Base-by-base conservation (phyloP, 2,113 vertebrate species). In the Brevimyrus niger region DNA sequence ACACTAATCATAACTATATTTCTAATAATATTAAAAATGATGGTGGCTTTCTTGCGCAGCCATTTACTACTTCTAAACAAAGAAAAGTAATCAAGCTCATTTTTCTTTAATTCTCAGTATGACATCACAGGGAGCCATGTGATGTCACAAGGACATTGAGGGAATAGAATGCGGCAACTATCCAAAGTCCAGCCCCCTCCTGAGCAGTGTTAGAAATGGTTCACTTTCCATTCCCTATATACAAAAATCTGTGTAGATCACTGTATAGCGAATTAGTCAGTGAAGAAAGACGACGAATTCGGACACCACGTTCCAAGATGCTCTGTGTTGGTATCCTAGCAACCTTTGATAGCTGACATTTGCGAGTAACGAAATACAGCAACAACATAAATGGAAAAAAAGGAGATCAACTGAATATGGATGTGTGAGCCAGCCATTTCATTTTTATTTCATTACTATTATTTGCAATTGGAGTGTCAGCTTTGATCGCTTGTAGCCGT, bases 1-100 rank as follows among this genome's bases (percentile, higher is more conserved):
- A 84, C 23, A 53, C 31, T 65, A 87, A 86, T 89, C 83, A 89
- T 27, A 50, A 86, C 55, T 89, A 31, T 42, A 73, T 38, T 38
- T 86, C 35, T 84, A 86, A 50, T 85, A 53, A 69, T 50, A 69
- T 50, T 9, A 58, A 86, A 35, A 69, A 76, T 50, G 3, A 73
- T 23, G 27, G 19, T 27, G 27, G 10, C 48, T 87, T 11, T 27
- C 15, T 53, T 38, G n/a, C 48, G 35, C 4, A 38, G 13, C 44
- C 50, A 35, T 53, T 13, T 31, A 53, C 23, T 31, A 53, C 23
- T 35, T 35, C 6, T 31, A 53, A 53, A 23, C 42, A 44, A 44
- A n/a, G 46, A n/a, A 21, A 9, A 50, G 31, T 86, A 86, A 53
- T 53, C 17, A 31, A 35, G 27, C n/a, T 11, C n/a, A 31, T 53